These are phyloP conservation scores for Diachrysia chrysitis DNA, from an alignment of 2,888 invertebrate genomes.

Conservation along the genomic window DNA sequence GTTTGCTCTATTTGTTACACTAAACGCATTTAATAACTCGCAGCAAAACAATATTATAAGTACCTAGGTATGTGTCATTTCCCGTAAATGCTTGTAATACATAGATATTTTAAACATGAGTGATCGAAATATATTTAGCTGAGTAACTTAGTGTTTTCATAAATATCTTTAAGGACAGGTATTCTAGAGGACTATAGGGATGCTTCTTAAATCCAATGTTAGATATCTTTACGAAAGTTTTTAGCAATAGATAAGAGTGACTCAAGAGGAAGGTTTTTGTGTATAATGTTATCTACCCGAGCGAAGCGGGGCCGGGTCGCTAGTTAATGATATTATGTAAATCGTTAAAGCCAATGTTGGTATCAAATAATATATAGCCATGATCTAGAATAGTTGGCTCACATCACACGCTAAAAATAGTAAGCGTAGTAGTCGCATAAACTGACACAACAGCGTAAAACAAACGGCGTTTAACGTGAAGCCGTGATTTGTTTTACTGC, in stretches of 20 bases:
- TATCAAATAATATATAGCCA: constrained; percentile 58
- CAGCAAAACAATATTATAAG: not conserved
- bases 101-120: not conserved
- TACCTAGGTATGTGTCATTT: too few relatives aligned
- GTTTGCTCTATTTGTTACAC: not conserved
- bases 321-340: too few relatives aligned
- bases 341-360: constrained; percentile 39
- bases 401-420: constrained; percentile 62
- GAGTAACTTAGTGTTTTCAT: not conserved
- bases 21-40: not conserved
- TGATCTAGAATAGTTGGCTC: constrained; percentile 68
- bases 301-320: too few relatives aligned
- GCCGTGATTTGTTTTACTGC: constrained; percentile 48
- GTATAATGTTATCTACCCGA: too few relatives aligned
- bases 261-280: too few relatives aligned
- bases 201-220: constrained; percentile 20
- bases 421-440: constrained; percentile 56
- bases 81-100: not conserved
- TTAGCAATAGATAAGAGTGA: too few relatives aligned
- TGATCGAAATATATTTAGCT: not conserved
- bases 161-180: not conserved
- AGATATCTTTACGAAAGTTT: too few relatives aligned
- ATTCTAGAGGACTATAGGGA: not conserved
- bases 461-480: constrained; percentile 51
- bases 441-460: constrained; percentile 56